Base-by-base conservation (phyloP, 2,888 invertebrate genomes). In the Taphrorychus bicolor region DNA sequence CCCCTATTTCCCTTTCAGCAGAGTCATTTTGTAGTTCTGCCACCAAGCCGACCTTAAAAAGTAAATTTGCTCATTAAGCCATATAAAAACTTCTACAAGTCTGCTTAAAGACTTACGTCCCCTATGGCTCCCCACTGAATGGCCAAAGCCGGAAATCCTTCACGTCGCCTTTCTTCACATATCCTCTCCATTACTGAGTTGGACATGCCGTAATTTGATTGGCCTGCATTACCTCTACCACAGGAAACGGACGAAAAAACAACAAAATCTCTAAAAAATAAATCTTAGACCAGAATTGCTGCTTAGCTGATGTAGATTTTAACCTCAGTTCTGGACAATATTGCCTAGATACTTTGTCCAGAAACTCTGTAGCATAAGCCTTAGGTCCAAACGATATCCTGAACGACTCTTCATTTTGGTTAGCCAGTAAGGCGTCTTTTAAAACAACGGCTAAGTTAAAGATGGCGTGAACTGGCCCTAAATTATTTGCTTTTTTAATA, bases 71-170 rank as follows among this genome's bases (percentile, higher is more conserved):
- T 7, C 3, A 7, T 18, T 40, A 84, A 23, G 14, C 14, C 21
- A 14, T n/a, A n/a, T n/a, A 40, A 16, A 3, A 16, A 41, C 24
- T 23, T 5, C 41, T 51, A n/a, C 48, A 17, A 3, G 7, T 17
- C 7, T 9, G 48, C 48, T n/a, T n/a, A 7, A 17, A n/a, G n/a
- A 66, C 90, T 90, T 62, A 92, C 92, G 81, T 97, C 96, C 60
- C 95, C 97, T 58, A 97, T 87, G 32, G 95, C 95, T 40, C 97
- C 96, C 96, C 96, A 97, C 80, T 97, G 94, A 7, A 97, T 88
- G 1, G 95, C 95, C 66, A 94, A 81, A 0, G 87, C 95, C 0
- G 94, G 93, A 0, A 90, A 84, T 0, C 93, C 92, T 5, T 89
- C 88, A 61, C 81, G 82, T 76, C 84, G 84, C 71, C 94, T 87